These are phyloP conservation scores for Oreochromis aureus DNA, from an alignment of 2,113 vertebrate genomes.

Conservation along the genomic window DNA sequence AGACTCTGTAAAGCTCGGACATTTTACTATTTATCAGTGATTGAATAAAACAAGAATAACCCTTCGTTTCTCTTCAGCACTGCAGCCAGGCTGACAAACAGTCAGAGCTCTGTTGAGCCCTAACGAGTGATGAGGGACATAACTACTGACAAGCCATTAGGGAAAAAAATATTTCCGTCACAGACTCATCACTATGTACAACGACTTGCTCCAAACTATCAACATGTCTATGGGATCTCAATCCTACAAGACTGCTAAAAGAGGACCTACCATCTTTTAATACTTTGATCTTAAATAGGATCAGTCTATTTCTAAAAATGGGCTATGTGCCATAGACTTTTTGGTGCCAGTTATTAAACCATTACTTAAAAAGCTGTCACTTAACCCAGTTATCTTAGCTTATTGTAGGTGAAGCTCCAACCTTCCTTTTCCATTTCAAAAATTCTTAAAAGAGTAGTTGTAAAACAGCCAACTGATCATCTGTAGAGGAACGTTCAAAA, in stretches of 20 bases:
- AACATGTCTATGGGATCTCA: neutral
- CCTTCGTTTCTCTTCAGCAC: neutral
- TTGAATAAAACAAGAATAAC: neutral
- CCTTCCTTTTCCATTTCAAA: neutral
- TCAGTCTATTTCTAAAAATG: neutral
- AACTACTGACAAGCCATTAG: neutral
- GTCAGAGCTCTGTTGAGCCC: neutral
- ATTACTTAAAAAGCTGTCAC: neutral
- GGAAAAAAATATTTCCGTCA: neutral
- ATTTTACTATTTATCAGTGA: neutral
- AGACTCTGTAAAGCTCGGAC: neutral
- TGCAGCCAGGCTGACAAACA: neutral
- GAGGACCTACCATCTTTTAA: neutral
- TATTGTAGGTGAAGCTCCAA: no score
- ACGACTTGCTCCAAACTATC: neutral
- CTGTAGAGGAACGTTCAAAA: neutral
- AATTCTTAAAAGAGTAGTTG: neutral
- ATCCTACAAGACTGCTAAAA: neutral
- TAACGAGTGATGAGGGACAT: accelerated
- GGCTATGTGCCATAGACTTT: neutral
- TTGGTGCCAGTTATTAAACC: neutral
- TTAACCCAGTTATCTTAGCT: neutral
- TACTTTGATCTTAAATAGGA: neutral
- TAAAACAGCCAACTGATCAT: neutral
- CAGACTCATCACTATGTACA: neutral